Evolutionary conservation across 2,888 invertebrate species (phyloP), one percentile per base, ranked within the genome.

Genomic region (Lasius platythorax): DNA sequence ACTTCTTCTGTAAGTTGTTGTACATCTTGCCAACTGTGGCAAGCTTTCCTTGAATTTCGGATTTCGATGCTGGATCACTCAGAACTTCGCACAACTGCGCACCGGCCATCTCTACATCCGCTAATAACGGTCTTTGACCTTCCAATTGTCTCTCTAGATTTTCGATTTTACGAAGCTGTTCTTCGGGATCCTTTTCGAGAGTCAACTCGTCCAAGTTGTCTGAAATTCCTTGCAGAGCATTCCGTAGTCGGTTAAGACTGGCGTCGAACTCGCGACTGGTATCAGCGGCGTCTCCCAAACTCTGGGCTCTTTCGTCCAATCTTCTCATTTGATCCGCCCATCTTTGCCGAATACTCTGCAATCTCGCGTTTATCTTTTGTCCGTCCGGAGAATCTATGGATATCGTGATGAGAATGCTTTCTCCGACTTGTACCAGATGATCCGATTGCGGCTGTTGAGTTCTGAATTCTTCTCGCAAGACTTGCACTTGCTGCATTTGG

Each of bases 221-320:
- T 46, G 97, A 97, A 91, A 99, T 98, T 85, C 97, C 97, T 93
- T 98, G 98, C 70, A 99, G 95, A n/a, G 98, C 98, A 94, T 98
- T 98, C 28, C 97, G 96, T 8, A 99, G 95, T 1, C 98, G 96
- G 83, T 97, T 97, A 5, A 99, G 96, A 2, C 98, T 98, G 0
- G 98, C 98, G 95, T 99, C 98, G 95, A 99, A 99, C 95, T 99
- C 98, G 83, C 98, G 97, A 74, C 98, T 98, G 11, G 99, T 98
- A 92, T 98, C 99, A 3, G 98, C 98, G 0, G 99, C 98, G 1
- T 98, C 98, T 83, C 98, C 98, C 5, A 99, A 95, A 85, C 97
- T 98, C 56, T 97, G 97, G 0, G 98, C 98, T n/a, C 99, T 97
- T 91, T 98, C 98, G 92, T 98, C 98, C 79, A 99, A 95, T 90